phyloP scores from a whole-genome alignment of 2,113 vertebrate genomes.

The Melanerpes formicivorus region DNA sequence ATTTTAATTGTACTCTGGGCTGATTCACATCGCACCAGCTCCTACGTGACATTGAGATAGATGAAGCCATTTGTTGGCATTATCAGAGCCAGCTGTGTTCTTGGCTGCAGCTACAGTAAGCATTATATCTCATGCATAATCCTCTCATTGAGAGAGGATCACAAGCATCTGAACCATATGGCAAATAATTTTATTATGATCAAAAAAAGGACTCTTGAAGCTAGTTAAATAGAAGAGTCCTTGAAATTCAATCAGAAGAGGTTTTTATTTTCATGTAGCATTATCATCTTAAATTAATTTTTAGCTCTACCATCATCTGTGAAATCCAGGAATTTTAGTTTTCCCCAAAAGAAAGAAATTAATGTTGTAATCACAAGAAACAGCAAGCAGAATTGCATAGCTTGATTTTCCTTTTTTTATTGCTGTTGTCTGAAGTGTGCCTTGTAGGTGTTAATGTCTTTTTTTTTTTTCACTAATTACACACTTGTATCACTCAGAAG shows the following conservation, averaged over 20 bases:
- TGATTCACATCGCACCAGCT: slow-evolving; percentile 76
- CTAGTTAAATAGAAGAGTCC: slow-evolving; percentile 82
- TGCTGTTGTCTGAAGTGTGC: slow-evolving; percentile 8
- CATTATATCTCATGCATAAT: slow-evolving; percentile 87
- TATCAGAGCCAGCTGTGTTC: slow-evolving; percentile 90
- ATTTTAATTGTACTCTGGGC: slow-evolving; percentile 82
- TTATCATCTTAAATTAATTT: slow-evolving; percentile 77
- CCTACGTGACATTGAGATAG: slow-evolving; percentile 86
- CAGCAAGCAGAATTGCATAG: neutral
- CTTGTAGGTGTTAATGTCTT: slow-evolving; percentile 22
- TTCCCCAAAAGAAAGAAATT: slow-evolving; percentile 46
- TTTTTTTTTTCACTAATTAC: slow-evolving; percentile 43
- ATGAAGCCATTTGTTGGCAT: slow-evolving; percentile 90
- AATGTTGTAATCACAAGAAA: slow-evolving; percentile 48
- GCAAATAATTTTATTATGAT: slow-evolving; percentile 88
- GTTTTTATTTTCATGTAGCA: slow-evolving; percentile 72
- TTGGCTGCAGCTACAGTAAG: slow-evolving; percentile 81
- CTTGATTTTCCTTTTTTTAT: neutral
- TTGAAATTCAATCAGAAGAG: slow-evolving; percentile 82
- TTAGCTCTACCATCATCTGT: slow-evolving; percentile 51
- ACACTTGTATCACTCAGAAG: neutral
- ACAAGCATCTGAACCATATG: slow-evolving; percentile 84
- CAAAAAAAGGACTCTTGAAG: slow-evolving; percentile 84
- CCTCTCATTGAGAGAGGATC: slow-evolving; percentile 81
- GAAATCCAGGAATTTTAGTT: slow-evolving; percentile 32